Conservation (phyloP, 2,797 vertebrate species). For the Silurus lanzhouensis region DNA sequence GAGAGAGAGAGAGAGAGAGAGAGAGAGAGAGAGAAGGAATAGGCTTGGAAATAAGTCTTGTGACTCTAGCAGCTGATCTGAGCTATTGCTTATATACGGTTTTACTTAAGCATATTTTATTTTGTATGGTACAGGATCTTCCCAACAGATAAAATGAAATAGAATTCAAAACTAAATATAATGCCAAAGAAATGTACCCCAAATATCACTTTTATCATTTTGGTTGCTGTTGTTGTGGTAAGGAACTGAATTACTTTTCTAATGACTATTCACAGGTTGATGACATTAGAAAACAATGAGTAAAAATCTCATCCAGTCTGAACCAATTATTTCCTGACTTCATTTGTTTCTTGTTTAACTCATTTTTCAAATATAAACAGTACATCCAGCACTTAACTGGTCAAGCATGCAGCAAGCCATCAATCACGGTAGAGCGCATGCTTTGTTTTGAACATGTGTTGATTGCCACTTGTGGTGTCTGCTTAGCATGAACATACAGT, state of each 20-base stretch:
- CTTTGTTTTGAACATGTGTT: no score
- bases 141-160: neutral
- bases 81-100: neutral
- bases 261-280: neutral
- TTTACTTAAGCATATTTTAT: neutral
- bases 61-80: neutral
- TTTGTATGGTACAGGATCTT: neutral
- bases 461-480: no score
- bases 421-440: no score
- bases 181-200: neutral
- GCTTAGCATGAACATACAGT: no score
- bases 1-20: neutral
- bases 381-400: no score
- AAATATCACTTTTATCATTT: no score
- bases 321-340: neutral
- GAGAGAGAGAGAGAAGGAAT: neutral
- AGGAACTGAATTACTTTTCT: neutral
- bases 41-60: neutral
- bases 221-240: neutral
- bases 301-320: neutral
- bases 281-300: neutral
- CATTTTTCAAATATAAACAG: neutral
- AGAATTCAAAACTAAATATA: neutral
- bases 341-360: neutral
- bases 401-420: no score